phyloP scores from a whole-genome alignment of 2,888 invertebrate species.

The Carabus problematicus region DNA sequence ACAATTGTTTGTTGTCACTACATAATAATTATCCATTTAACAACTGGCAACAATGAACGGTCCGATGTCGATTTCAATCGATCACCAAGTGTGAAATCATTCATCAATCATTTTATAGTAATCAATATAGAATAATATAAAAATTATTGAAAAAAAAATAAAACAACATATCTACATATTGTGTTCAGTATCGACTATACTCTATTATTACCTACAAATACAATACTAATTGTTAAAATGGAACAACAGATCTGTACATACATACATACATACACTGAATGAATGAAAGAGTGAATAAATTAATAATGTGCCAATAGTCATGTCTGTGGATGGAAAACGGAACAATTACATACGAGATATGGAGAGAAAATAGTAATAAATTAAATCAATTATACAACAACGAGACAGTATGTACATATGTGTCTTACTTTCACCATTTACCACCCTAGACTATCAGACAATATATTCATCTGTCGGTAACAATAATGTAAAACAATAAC shows the following conservation, averaged over 20 bases:
- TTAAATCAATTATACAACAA: too few relatives aligned
- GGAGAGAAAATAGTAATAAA: too few relatives aligned
- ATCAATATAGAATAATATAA: not conserved
- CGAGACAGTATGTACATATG: too few relatives aligned
- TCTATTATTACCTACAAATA: not conserved
- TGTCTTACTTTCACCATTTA: too few relatives aligned
- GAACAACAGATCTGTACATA: too few relatives aligned
- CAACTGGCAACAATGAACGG: too few relatives aligned
- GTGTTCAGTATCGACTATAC: conserved; percentile 25
- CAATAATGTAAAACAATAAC: too few relatives aligned
- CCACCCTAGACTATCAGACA: too few relatives aligned
- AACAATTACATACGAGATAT: too few relatives aligned
- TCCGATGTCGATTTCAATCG: conserved; percentile 3
- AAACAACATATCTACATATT: conserved; percentile 42
- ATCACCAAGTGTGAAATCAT: not conserved
- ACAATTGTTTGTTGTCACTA: not conserved
- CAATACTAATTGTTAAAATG: not conserved
- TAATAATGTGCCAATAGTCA: conserved; percentile 36
- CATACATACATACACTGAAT: too few relatives aligned
- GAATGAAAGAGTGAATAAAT: not conserved
- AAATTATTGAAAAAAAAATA: conserved; percentile 7
- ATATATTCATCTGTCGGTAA: too few relatives aligned
- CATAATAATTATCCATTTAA: not conserved
- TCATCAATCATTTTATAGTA: not conserved
- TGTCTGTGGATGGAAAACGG: not conserved